Base-by-base conservation (phyloP, 2,797 vertebrate genomes). In the Pseudocheirus occidentalis region DNA sequence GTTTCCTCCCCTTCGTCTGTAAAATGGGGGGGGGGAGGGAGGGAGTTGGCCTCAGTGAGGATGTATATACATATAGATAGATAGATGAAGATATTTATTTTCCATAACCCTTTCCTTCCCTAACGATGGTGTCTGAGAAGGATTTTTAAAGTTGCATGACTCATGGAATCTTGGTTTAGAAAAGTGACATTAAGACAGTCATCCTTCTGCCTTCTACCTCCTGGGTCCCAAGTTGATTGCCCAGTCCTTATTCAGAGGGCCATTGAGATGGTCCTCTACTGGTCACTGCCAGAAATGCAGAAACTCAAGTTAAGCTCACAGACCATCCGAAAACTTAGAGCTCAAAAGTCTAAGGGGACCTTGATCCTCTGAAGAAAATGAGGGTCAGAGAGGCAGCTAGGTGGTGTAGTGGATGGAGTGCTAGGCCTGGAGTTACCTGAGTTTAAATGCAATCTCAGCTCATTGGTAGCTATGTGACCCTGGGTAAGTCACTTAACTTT, bases 241-340 rank as follows among this genome's bases (percentile, higher is more conserved):
- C n/a, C 9, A 0, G n/a, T 14, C 13, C 90, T 95, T 94, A 55
- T 56, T 0, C 3, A 90, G 24, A 0, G 2, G 1, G 24, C 90
- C 59, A 40, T 56, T 2, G 34, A 55, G 53, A 93, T 31, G 50
- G 95, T 96, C 97, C 97, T 98, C 97, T 97, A 59, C 93, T 97
- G 97, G 94, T 73, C 91, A 81, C 34, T 31, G 4, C 53, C 0
- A 40, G 94, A 95, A 96, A 96, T 81, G 59, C 58, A 40, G 46
- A 1, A 3, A 11, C 1, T 1, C 13, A 0, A 21, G 0, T 31
- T 40, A 81, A 81, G 66, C 66, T 81, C 18, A 16, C n/a, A 87
- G 21, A 87, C 13, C 12, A 21, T 21, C 7, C 40, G 28, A 4
- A 27, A 3, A 50, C 27, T 27, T 46, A 34, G 21, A 50, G 21